Evolutionary conservation across 2,888 invertebrate species (phyloP).

Genomic region (Metopia argyrocephala): DNA sequence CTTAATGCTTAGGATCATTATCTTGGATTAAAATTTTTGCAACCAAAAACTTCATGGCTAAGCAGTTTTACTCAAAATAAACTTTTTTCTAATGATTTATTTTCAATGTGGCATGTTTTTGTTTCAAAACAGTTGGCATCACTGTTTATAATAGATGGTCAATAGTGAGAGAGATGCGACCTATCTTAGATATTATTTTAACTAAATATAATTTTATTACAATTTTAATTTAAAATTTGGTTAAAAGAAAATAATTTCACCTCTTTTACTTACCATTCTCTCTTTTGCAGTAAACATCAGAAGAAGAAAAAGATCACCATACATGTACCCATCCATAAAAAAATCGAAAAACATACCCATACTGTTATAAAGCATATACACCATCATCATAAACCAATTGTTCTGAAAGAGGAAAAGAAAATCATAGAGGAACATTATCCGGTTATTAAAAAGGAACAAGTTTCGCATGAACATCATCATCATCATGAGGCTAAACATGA

Average conservation of each 20-base stretch:
- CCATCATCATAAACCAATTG: slow-evolving; percentile 78
- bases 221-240: no score
- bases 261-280: neutral
- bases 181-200: no score
- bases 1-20: no score
- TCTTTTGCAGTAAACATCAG: slow-evolving; percentile 66
- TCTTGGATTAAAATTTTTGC: no score
- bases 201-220: no score
- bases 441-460: slow-evolving; percentile 72
- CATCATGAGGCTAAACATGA: slow-evolving; percentile 72
- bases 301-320: slow-evolving; percentile 77
- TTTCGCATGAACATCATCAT: slow-evolving; percentile 76
- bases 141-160: no score
- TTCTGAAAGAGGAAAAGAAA: slow-evolving; percentile 78
- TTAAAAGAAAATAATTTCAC: neutral
- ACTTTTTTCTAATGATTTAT: no score
- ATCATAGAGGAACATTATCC: slow-evolving; percentile 77
- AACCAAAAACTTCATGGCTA: no score
- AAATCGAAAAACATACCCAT: slow-evolving; percentile 78
- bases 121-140: no score
- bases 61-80: no score
- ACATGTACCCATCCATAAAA: slow-evolving; percentile 77
- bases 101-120: no score
- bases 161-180: no score
- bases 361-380: slow-evolving; percentile 77